Base-by-base conservation (phyloP, 1,140 invertebrate genomes). In the Pygmarrhopalites habei region DNA sequence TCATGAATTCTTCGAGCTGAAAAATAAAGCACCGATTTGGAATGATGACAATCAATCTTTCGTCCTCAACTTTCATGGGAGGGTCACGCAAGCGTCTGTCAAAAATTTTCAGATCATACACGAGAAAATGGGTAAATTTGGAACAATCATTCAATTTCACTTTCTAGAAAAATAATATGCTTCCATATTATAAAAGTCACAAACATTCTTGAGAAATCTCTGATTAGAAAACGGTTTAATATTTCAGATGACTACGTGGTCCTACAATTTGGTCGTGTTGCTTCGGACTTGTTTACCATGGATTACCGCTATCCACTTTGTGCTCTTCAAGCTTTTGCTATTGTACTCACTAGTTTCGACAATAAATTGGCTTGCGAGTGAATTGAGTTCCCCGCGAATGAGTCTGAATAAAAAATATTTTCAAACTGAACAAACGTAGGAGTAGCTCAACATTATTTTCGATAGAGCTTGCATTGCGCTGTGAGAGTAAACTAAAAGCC, bases 71-170 rank as follows among this genome's bases (percentile, higher is more conserved):
- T 99, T 99, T 78, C 93, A 98, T 75, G 96, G 96, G 1, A 79
- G 97, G 65, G 97, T 99, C 0, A 99, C 95, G 0, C 94, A 98
- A 77, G 95, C 97, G 15, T 98, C 95, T 64, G 96, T 99, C 1
- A 99, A 99, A 77, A 99, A 99, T 81, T 99, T 99, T 79, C 96
- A 99, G 82, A 89, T 99, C 64, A 93, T 99, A 57, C 95, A 98
- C 75, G 91, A 96, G 67, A 92, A 88, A 56, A 93, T 98, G 81
- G 85, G 90, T 87, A 35, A 35, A 35, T 35, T 35, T 15, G 32
- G 5, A 12, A 41, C n/a, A 41, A n/a, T n/a, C n/a, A n/a, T n/a
- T n/a, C n/a, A n/a, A n/a, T n/a, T n/a, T n/a, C n/a, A n/a, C n/a
- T n/a, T n/a, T n/a, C n/a, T n/a, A n/a, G n/a, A n/a, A n/a, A n/a